phyloP scores from a whole-genome alignment of 2,113 vertebrate genomes.

The Misgurnus mizolepis region DNA sequence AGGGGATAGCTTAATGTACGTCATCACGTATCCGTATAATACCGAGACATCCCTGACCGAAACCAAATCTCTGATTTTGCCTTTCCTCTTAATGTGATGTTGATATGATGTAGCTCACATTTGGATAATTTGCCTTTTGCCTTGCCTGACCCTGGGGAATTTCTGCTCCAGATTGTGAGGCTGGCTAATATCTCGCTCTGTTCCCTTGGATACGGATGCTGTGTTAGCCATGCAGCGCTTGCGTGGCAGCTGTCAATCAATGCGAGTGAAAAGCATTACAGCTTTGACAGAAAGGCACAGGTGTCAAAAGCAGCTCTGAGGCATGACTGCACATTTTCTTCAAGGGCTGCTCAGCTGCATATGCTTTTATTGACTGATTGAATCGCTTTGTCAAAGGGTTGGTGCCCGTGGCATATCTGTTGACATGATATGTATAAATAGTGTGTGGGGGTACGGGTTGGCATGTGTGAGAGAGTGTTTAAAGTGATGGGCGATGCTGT shows the following conservation, averaged over 20 bases:
- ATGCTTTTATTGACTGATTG: constrained; percentile 31
- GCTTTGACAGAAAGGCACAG: constrained; percentile 16
- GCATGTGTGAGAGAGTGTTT: constrained; percentile 41
- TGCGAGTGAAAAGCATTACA: not conserved
- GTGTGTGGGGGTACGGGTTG: constrained; percentile 44
- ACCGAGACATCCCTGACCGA: no score
- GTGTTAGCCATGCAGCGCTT: not conserved
- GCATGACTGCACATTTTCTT: constrained; percentile 22
- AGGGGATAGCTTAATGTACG: no score
- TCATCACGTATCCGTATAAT: no score
- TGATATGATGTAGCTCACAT: constrained; percentile 5
- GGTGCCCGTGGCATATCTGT: constrained; percentile 4
- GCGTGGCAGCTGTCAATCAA: constrained; percentile 38
- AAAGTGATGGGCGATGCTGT: constrained; percentile 7
- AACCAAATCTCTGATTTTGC: not conserved
- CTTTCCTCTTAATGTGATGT: not conserved
- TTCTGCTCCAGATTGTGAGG: constrained; percentile 50
- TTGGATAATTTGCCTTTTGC: constrained; percentile 37
- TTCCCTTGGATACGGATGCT: constrained; percentile 65
- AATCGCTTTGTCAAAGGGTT: not conserved
- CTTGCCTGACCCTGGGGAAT: constrained; percentile 42
- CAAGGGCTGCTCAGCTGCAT: not conserved
- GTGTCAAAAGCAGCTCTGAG: constrained; percentile 27
- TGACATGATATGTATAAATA: not conserved
- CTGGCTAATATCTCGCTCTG: constrained; percentile 56